Percentiles rank a stretch among this genome's conserved stretches.
These are phyloP conservation scores for Styela plicata DNA, from an alignment of 23 tunicate species.

Conservation along the genomic window DNA sequence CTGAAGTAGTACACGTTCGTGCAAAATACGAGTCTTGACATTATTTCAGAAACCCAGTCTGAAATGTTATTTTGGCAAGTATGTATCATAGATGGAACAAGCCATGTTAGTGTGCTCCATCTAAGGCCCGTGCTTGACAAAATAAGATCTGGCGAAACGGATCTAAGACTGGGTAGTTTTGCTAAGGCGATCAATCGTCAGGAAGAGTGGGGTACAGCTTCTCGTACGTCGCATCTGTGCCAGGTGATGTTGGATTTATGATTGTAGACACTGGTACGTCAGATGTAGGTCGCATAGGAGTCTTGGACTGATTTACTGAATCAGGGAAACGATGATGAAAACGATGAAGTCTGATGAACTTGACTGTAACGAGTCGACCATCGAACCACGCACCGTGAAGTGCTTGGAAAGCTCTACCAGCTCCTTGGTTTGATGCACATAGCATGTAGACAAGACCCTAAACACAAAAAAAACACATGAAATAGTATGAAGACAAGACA, in stretches of 20 bases:
- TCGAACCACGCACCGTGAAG: constrained; percentile 95
- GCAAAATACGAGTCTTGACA: no score
- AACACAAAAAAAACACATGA: not conserved
- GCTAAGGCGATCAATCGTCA: constrained; percentile 21
- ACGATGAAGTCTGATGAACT: constrained; percentile 70
- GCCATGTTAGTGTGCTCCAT: no score
- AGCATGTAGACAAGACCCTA: constrained; percentile 93
- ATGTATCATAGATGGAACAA: no score
- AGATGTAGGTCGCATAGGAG: constrained; percentile 58
- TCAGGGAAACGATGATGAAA: constrained; percentile 70
- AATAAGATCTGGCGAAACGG: no score
- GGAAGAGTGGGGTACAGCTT: constrained; percentile 25
- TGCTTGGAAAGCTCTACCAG: constrained; percentile 70
- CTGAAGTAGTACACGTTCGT: no score
- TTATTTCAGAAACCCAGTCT: no score
- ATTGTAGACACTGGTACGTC: constrained; percentile 59
- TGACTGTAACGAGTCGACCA: constrained; percentile 84
- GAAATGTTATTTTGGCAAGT: no score
- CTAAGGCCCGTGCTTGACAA: no score
- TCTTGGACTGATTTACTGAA: constrained; percentile 37
- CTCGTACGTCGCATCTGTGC: not conserved
- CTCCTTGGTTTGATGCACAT: constrained; percentile 56
- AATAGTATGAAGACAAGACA: no score
- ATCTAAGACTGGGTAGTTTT: no score
- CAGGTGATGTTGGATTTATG: constrained; percentile 40